Evolutionary conservation across 2,888 invertebrate species (phyloP).

Genomic region (Drosophila anceps): DNA sequence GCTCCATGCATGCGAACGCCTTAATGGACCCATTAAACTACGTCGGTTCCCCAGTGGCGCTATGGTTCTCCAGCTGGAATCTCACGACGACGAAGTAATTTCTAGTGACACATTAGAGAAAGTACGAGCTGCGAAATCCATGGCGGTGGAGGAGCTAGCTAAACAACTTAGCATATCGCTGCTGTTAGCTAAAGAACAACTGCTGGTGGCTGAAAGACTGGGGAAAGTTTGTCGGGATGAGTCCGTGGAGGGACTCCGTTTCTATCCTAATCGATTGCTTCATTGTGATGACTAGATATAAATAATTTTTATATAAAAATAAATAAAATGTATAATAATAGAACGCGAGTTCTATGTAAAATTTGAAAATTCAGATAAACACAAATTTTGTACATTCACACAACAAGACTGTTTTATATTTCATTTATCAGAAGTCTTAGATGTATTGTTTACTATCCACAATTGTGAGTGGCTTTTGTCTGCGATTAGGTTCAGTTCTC

Average conservation of each 20-base stretch:
- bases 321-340: conserved; percentile 11
- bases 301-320: conserved; percentile 1
- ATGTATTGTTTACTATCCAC: conserved; percentile 56
- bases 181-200: conserved; percentile 94
- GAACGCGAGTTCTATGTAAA: neutral
- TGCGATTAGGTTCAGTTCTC: conserved; percentile 52
- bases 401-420: conserved; percentile 65
- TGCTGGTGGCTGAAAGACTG: conserved; percentile 93
- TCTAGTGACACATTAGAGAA: conserved; percentile 89
- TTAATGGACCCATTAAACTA: conserved; percentile 90
- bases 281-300: conserved; percentile 41
- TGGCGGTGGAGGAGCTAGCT: conserved; percentile 95
- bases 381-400: conserved; percentile 53
- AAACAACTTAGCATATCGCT: conserved; percentile 93
- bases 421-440: conserved; percentile 62
- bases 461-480: conserved; percentile 44
- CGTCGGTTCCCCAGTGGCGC: conserved; percentile 97
- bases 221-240: conserved; percentile 97
- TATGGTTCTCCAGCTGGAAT: conserved; percentile 94
- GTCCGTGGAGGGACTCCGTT: conserved; percentile 96
- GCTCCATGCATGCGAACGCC: conserved; percentile 93
- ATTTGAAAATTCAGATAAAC: conserved; percentile 11
- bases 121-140: conserved; percentile 88
- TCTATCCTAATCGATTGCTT: conserved; percentile 96
- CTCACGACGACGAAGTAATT: conserved; percentile 90